Conservation (phyloP, 2,888 invertebrate species). For the Tiphia femorata region DNA sequence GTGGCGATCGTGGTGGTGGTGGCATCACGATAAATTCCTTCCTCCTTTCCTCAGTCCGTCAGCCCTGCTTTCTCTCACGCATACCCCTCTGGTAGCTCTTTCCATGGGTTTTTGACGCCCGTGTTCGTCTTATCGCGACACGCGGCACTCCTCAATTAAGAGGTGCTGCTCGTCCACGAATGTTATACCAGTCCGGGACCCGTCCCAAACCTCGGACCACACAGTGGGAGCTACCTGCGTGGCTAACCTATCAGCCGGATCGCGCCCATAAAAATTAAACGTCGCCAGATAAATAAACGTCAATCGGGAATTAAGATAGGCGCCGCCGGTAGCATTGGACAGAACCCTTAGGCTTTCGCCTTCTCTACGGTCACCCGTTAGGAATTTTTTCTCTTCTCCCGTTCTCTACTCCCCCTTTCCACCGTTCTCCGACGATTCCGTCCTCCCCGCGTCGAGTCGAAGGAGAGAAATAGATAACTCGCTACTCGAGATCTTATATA, state of each 20-base stretch:
- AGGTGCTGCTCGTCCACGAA: slow-evolving; percentile 52
- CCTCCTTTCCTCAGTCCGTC: slow-evolving; percentile 35
- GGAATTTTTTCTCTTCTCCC: slow-evolving; percentile 38
- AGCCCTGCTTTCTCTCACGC: too few species aligned
- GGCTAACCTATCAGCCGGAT: slow-evolving; percentile 59
- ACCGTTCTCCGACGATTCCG: background rate
- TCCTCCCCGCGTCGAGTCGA: background rate
- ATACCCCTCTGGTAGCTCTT: slow-evolving; percentile 45
- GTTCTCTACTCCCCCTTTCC: background rate
- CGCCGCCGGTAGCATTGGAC: slow-evolving; percentile 44
- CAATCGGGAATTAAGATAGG: slow-evolving; percentile 66
- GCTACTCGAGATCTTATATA: slow-evolving; percentile 20
- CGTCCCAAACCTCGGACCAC: slow-evolving; percentile 54
- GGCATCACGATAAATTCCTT: slow-evolving; percentile 43
- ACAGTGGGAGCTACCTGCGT: slow-evolving; percentile 64
- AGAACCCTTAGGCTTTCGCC: slow-evolving; percentile 12
- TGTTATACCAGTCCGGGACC: slow-evolving; percentile 42
- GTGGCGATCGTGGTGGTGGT: background rate
- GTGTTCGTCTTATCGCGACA: slow-evolving; percentile 58
- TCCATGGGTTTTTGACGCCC: slow-evolving; percentile 55
- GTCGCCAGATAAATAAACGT: slow-evolving; percentile 68
- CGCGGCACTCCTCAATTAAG: slow-evolving; percentile 60
- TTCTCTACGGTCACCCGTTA: slow-evolving; percentile 29
- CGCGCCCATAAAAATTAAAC: slow-evolving; percentile 67
- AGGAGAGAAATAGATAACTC: slow-evolving; percentile 21